Evolutionary conservation across 2,113 vertebrate species (phyloP), one percentile per base, ranked within the genome.

Genomic region (Salvator merianae): DNA sequence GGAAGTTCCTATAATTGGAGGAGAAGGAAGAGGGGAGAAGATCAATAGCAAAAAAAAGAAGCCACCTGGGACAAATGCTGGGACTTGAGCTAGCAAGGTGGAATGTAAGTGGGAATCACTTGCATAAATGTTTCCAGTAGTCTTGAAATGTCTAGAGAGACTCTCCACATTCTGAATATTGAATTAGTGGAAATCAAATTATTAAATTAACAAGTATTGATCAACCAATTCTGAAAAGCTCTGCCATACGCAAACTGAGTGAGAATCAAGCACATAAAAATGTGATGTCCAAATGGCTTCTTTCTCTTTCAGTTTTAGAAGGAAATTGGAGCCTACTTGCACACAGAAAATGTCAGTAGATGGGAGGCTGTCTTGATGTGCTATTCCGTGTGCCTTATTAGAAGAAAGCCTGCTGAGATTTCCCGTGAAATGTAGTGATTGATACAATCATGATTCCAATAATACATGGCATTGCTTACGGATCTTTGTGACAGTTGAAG

Each of bases 191-290:
- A 65, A 74, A 65, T 65, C 72, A 75, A 43, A 75, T 66, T 65
- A 84, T 72, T 71, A 84, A 78, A 84, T 84, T 43, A 62, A 62
- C 66, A 70, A 71, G 59, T 71, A 83, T 75, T 47, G 55, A 83
- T 47, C n/a, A 71, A 47, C 26, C 32, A 81, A 14, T 55, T 55
- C 40, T 80, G 43, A 82, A 40, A 62, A 82, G 81, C 69, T 32
- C 71, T 75, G 30, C 47, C 30, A 30, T 62, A 65, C 47, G 75
- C 14, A 34, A 74, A 47, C 22, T 47, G 59, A 3, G 28, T 16
- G 12, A 34, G 59, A 74, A 73, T 40, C 9, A 62, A 36, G 13
- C 20, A 28, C 7, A 70, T 43, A 38, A 53, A 81, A 70, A 26
- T 75, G 24, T 32, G 65, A 14, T 26, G 22, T 83, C 43, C 36